A percentile compares a stretch with the other conserved stretches of the same genome.
phyloP scores from a whole-genome alignment of 2,113 vertebrate species.

The Peromyscus polionotus region DNA sequence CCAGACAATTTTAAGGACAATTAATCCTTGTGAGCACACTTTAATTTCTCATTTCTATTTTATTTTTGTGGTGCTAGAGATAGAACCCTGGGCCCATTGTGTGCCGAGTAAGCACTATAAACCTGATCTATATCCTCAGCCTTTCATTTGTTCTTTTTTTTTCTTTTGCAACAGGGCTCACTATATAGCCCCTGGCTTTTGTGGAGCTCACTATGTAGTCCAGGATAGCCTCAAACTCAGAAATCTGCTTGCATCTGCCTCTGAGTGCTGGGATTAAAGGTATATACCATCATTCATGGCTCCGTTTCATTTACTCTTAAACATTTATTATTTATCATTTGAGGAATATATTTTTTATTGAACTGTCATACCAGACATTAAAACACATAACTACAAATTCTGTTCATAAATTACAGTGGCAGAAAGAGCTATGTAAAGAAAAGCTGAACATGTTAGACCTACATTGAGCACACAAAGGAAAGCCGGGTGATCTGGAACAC shows the following conservation, averaged over 20 bases:
- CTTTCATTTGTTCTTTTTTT: not conserved
- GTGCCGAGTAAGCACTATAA: not conserved
- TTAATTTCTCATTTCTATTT: not conserved
- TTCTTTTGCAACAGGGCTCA: not conserved
- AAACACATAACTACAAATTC: not conserved
- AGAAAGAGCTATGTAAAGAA: not conserved
- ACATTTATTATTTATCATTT: not conserved
- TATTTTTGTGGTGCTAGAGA: not conserved
- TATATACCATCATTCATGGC: not conserved
- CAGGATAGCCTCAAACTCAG: not conserved
- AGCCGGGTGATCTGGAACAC: too few relatives aligned
- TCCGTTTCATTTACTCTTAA: not conserved
- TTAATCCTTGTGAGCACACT: not conserved
- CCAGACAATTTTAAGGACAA: not conserved
- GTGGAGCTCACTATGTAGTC: not conserved
- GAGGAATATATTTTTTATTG: not conserved
- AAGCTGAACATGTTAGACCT: not conserved
- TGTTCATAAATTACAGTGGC: not conserved
- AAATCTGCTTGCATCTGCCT: not conserved
- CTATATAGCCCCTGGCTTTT: not conserved
- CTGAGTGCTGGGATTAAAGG: not conserved
- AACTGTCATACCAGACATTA: not conserved
- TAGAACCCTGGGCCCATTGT: not conserved
- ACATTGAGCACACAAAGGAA: not conserved
- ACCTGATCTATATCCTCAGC: not conserved